These are phyloP conservation scores for Propsilocerus akamusi DNA, from an alignment of 1,140 invertebrate species.

Conservation along the genomic window DNA sequence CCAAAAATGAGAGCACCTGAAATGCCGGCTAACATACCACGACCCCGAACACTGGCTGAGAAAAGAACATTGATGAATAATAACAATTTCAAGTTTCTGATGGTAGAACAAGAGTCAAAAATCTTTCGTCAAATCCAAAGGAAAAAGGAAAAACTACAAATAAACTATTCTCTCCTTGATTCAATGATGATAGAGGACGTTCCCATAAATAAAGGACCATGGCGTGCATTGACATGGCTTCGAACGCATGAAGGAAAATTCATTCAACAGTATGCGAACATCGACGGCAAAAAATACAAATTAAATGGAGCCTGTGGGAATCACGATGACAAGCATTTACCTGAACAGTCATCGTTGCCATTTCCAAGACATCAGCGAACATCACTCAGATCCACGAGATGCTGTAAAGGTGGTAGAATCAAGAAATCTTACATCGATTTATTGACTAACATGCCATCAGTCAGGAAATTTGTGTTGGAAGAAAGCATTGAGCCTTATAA, in stretches of 20 bases:
- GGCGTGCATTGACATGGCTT: not conserved
- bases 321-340: not conserved
- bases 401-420: not conserved
- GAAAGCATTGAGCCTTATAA: not conserved
- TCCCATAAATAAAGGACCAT: not conserved
- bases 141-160: not conserved
- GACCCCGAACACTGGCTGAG: constrained; percentile 19
- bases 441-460: not conserved
- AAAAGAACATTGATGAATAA: constrained; percentile 16
- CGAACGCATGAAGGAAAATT: not conserved
- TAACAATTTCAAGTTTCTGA: constrained; percentile 17
- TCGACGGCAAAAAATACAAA: not conserved
- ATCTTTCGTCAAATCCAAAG: constrained; percentile 19
- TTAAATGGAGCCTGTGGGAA: not conserved
- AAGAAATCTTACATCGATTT: not conserved
- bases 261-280: not conserved
- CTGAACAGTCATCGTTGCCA: not conserved
- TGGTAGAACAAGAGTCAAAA: constrained; percentile 22
- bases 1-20: constrained; percentile 18
- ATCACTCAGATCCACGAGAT: not conserved
- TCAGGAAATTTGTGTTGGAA: not conserved
- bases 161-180: not conserved
- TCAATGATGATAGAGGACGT: not conserved
- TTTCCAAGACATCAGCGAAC: not conserved
- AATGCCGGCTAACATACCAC: constrained; percentile 16